These are phyloP conservation scores for Taeniopygia guttata DNA, from an alignment of 2,797 vertebrate genomes.

Conservation along the genomic window DNA sequence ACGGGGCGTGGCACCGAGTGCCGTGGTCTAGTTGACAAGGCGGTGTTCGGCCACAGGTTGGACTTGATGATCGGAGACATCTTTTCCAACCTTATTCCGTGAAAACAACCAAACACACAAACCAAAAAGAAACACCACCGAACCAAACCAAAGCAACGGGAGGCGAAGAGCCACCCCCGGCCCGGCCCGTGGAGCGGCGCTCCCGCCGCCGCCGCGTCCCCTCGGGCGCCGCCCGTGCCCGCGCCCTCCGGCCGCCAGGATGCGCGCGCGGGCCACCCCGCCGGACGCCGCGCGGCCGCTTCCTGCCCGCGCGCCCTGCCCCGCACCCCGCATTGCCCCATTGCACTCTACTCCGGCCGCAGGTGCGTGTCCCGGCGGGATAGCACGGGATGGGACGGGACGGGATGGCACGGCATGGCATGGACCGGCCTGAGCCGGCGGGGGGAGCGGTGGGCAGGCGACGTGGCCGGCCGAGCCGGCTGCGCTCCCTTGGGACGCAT, in stretches of 20 bases:
- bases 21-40: not conserved
- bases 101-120: not conserved
- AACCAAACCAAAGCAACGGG: accelerated
- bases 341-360: too few species aligned
- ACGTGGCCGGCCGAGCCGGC: too few species aligned
- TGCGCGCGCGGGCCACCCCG: not conserved
- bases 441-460: not conserved
- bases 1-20: too few species aligned
- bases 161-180: accelerated
- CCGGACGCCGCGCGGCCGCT: not conserved
- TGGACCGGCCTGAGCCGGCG: too few species aligned
- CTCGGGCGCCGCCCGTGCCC: not conserved
- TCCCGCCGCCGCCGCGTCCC: too few species aligned
- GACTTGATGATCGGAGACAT: not conserved
- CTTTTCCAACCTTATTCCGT: not conserved
- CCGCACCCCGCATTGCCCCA: too few species aligned
- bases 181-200: not conserved
- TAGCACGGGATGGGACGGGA: too few species aligned
- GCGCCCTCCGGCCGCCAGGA: not conserved
- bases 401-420: too few species aligned
- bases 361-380: not conserved
- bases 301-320: not conserved
- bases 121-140: too few species aligned
- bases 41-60: accelerated
- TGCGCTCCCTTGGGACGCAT: not conserved